Percentiles rank a stretch among this genome's conserved stretches.
Conservation (phyloP, 2,888 invertebrate species). For the Troides oblongomaculatus region DNA sequence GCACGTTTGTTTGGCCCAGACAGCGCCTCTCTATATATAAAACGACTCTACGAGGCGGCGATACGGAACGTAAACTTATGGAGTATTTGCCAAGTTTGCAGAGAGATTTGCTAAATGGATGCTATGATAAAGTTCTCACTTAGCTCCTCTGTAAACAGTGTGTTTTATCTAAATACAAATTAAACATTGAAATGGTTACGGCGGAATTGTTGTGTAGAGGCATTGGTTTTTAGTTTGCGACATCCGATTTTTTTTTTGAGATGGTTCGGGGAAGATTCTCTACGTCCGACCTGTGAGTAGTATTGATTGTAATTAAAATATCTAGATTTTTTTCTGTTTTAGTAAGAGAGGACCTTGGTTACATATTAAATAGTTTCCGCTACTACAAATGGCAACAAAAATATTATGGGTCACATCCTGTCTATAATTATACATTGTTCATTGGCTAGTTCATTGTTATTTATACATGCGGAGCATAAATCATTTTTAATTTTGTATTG, state of each 20-base stretch:
- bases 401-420: conserved; percentile 22
- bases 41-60: conserved; percentile 53
- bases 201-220: conserved; percentile 39
- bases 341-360: conserved; percentile 2
- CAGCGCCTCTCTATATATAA: conserved; percentile 62
- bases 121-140: conserved; percentile 61
- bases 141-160: conserved; percentile 52
- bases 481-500: no score
- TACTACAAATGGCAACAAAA: conserved; percentile 10
- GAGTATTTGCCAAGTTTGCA: conserved; percentile 69
- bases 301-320: neutral
- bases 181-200: conserved; percentile 56
- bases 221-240: conserved; percentile 42
- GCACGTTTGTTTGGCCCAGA: conserved; percentile 40
- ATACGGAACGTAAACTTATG: conserved; percentile 63
- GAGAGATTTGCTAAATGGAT: conserved; percentile 52
- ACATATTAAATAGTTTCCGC: conserved; percentile 26
- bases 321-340: conserved; percentile 3
- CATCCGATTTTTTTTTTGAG: conserved; percentile 43
- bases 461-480: neutral
- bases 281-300: conserved; percentile 72
- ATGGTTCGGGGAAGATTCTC: conserved; percentile 77
- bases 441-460: conserved; percentile 1
- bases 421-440: conserved; percentile 22
- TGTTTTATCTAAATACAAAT: conserved; percentile 45